Evolutionary conservation across 2,888 invertebrate species (phyloP).

Genomic region (Rhamphomyia laevipes): DNA sequence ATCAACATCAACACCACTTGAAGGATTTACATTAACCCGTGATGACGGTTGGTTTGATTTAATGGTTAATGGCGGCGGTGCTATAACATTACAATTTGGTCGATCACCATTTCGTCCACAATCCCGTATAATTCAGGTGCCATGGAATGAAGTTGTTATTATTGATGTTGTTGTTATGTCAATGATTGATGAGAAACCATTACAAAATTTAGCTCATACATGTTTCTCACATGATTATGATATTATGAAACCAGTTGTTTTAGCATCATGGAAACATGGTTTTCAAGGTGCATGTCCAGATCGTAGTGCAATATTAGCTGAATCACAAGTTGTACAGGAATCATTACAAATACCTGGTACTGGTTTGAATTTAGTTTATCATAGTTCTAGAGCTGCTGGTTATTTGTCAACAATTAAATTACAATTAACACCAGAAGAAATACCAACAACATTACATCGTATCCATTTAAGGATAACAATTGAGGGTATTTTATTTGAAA

Average conservation of each 20-base stretch:
- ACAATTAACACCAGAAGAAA: constrained; percentile 74
- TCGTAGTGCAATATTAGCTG: constrained; percentile 78
- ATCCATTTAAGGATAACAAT: constrained; percentile 88
- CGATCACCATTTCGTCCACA: constrained; percentile 81
- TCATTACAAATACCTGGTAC: constrained; percentile 90
- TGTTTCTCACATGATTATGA: constrained; percentile 86
- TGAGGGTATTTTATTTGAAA: constrained; percentile 88
- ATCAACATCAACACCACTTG: constrained; percentile 83
- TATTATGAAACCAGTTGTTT: constrained; percentile 82
- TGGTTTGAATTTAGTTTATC: constrained; percentile 90
- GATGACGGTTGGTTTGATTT: constrained; percentile 96
- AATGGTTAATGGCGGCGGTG: constrained; percentile 97
- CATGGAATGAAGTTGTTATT: constrained; percentile 97
- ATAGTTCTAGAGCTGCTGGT: constrained; percentile 87
- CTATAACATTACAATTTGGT: constrained; percentile 89
- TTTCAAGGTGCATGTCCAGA: constrained; percentile 93
- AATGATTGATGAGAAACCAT: constrained; percentile 64
- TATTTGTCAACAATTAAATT: constrained; percentile 87
- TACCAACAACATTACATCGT: constrained; percentile 68
- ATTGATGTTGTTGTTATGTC: constrained; percentile 79
- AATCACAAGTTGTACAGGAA: constrained; percentile 91
- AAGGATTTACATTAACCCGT: constrained; percentile 88
- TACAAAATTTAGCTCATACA: constrained; percentile 55
- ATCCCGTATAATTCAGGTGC: constrained; percentile 79
- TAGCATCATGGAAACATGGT: constrained; percentile 90